Evolutionary conservation across 30 jellyfish, hydroid and myxozoan genomes (phyloP), one percentile per base, ranked within the genome.

Genomic region (Aurelia aurita complex sp. Pacific): DNA sequence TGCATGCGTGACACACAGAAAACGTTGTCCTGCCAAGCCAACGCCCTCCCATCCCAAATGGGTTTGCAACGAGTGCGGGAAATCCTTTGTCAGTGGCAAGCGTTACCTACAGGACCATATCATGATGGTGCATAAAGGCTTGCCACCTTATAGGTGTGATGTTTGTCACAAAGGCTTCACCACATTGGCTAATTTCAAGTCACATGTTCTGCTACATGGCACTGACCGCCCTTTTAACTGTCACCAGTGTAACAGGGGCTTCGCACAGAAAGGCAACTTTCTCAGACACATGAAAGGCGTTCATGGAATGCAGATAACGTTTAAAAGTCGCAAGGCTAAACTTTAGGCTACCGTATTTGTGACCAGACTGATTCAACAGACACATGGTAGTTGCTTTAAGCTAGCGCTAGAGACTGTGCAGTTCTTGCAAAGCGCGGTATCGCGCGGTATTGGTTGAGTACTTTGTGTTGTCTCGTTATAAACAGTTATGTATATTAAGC

Each of bases 31-130:
- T 35, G 91, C 78, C 76, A 84, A 73, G 87, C 82, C 93, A 52
- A 71, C 38, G 62, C 38, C 29, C 60, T 11, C 80, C 7, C 80
- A 46, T 46, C 57, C 80, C 5, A 73, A 74, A 15, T 84, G 93
- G 93, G 93, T 84, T 51, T 84, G 93, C 76, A 71, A 84, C 29
- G 93, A 73, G 93, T 84, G 93, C 40, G 93, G 93, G n/a, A 84
- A 84, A 42, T 18, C 74, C 77, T 84, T 84, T 55, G 75, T 64
- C 46, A 83, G 92, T 42, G 85, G 92, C 36, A 70, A 73, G 51
- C 78, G 85, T 4, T 83, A 83, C 68, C 80, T 83, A 7, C 85
- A 83, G 43, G 92, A 83, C 65, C 92, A 83, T 64, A 72, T 83
- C 35, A 83, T 67, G 85, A 72, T 60, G 80, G 92, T 83, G 17